phyloP scores from a whole-genome alignment of 2,888 invertebrate genomes.

The Teinopalpus imperialis region DNA sequence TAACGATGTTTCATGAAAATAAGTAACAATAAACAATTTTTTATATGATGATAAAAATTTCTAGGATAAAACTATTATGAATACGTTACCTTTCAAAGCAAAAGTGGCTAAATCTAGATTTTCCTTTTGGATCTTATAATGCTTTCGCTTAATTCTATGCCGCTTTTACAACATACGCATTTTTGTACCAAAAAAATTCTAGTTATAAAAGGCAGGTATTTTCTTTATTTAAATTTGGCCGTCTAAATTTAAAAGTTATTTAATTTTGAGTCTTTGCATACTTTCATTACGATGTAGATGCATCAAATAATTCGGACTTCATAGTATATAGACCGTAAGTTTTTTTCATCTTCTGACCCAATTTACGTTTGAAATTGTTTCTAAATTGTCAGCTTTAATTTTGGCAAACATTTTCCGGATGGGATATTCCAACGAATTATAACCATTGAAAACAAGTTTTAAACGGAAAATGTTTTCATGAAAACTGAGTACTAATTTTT shows the following conservation, averaged over 20 bases:
- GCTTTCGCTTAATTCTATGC: not conserved
- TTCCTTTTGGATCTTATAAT: not conserved
- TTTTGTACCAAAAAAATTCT: not conserved
- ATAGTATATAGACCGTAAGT: slow-evolving; percentile 25
- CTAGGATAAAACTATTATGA: not conserved
- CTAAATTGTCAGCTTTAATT: slow-evolving; percentile 11
- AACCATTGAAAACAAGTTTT: too few relatives aligned
- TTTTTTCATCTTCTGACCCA: slow-evolving; percentile 10
- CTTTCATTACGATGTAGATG: slow-evolving; percentile 1
- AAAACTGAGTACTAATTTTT: too few relatives aligned
- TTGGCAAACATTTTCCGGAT: slow-evolving; percentile 24
- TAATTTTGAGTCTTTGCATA: not conserved
- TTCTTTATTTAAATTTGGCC: slow-evolving; percentile 8
- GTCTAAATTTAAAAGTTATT: slow-evolving; percentile 8
- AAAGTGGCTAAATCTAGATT: not conserved
- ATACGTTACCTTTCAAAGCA: not conserved
- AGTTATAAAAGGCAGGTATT: not conserved
- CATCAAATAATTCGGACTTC: not conserved
- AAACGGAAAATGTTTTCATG: too few relatives aligned
- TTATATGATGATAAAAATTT: too few relatives aligned
- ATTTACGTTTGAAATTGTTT: slow-evolving; percentile 17
- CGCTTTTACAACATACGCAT: slow-evolving; percentile 3
- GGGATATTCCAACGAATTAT: too few relatives aligned
- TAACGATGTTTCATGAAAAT: too few relatives aligned
- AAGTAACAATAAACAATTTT: too few relatives aligned